Conservation (phyloP, 2,888 invertebrate genomes). For the Drosophila falleni region DNA sequence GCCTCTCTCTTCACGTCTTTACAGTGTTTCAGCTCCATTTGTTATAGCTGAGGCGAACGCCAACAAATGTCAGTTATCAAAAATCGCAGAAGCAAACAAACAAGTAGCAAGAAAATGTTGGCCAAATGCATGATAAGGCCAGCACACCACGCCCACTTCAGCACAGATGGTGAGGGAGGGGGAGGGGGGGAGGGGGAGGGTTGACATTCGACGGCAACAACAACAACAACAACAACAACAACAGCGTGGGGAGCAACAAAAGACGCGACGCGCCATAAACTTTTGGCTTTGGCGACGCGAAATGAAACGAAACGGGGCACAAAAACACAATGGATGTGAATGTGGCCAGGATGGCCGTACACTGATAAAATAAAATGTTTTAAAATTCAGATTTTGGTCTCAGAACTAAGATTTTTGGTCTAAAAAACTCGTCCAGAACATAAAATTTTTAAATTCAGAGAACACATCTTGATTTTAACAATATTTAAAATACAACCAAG, state of each 20-base stretch:
- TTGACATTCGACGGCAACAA: conserved; percentile 51
- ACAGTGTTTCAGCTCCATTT: conserved; percentile 41
- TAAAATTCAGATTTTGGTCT: too few relatives aligned
- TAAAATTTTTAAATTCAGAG: too few relatives aligned
- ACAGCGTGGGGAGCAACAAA: conserved; percentile 49
- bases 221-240: conserved; percentile 36
- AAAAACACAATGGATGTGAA: conserved; percentile 17
- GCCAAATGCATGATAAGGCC: conserved; percentile 70
- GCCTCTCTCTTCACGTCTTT: neutral
- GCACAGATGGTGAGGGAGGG: neutral
- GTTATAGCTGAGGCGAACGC: conserved; percentile 44
- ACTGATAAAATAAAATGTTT: too few relatives aligned
- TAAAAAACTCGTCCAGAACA: too few relatives aligned
- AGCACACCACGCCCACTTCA: conserved; percentile 46
- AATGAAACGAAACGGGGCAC: conserved; percentile 8
- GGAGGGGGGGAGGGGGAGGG: neutral
- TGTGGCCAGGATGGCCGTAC: conserved; percentile 3
- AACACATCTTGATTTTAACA: too few relatives aligned
- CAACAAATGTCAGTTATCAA: conserved; percentile 76
- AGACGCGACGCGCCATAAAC: conserved; percentile 77
- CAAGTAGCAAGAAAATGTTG: conserved; percentile 76
- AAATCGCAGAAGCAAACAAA: conserved; percentile 72
- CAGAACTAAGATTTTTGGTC: too few relatives aligned
- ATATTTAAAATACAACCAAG: too few relatives aligned
- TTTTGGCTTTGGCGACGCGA: conserved; percentile 60